Evolutionary conservation across 2,888 invertebrate genomes (phyloP), one percentile per base, ranked within the genome.

Genomic region (Cybosia mesomella): DNA sequence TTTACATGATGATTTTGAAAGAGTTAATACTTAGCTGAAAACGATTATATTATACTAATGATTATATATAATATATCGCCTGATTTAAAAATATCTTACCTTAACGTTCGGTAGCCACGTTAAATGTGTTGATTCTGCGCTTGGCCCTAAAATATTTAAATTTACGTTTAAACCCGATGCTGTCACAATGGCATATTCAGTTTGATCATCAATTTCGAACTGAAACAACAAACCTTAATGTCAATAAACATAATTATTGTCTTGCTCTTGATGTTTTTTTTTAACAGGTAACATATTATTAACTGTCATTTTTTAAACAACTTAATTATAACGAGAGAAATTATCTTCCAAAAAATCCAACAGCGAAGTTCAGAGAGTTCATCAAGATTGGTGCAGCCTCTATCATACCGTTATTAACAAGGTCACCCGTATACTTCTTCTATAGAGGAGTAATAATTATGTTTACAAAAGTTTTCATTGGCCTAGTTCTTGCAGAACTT

Each of bases 131-230:
- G 28, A 8, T 11, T 11, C 18, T 18, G 15, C 49, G 0, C 3
- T 3, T 3, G 80, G 73, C 36, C 75, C 80, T 2, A 0, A 9
- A 18, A 82, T 28, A 0, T 13, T 2, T 3, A 80, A 59, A 9
- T 21, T 0, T 8, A 75, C 81, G 2, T 66, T 0, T 9, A 0
- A 21, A 15, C 80, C 80, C 0, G 81, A 72, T 10, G 62, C 80
- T n/a, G 75, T 72, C 0, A 82, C 58, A 24, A 73, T 74, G 8
- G 61, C 83, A 36, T 77, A 78, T 15, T 82, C 83, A 21, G 73
- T 80, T 22, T 70, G 70, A 18, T 77, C 72, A 54, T 80, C 81
- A 28, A 80, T 62, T 13, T 0, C 63, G 49, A 80, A 80, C 80
- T 80, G 68, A 53, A 70, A 73, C 0, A 63, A 34, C 7, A 7